These are phyloP conservation scores for Lontra canadensis DNA, from an alignment of 2,113 vertebrate species.

Conservation along the genomic window DNA sequence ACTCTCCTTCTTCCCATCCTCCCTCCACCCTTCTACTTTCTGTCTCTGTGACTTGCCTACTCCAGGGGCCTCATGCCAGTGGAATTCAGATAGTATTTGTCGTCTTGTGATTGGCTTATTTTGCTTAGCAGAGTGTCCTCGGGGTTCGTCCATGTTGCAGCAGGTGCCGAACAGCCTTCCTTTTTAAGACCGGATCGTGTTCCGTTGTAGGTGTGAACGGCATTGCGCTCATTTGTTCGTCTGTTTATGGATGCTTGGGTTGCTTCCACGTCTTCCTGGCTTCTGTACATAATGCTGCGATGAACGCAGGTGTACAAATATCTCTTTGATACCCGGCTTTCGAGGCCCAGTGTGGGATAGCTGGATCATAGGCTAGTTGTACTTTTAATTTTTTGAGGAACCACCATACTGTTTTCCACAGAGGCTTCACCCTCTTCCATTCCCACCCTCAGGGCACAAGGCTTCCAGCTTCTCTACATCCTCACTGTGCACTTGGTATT, in stretches of 20 bases:
- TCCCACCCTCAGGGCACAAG: background rate
- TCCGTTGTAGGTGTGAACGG: accelerated
- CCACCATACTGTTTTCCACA: background rate
- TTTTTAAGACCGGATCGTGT: background rate
- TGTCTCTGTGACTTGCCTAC: background rate
- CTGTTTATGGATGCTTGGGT: accelerated
- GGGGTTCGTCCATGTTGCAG: background rate
- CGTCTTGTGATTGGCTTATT: background rate
- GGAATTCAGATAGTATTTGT: background rate
- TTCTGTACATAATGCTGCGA: background rate
- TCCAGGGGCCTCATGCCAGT: background rate
- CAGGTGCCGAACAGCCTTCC: background rate
- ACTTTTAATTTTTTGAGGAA: background rate
- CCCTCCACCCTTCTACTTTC: background rate
- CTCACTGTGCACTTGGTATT: background rate
- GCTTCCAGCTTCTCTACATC: background rate
- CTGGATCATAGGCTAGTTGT: background rate
- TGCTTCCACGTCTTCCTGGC: background rate
- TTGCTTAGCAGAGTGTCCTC: background rate
- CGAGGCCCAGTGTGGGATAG: background rate
- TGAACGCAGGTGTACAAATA: background rate
- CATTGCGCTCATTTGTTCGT: background rate
- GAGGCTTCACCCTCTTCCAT: background rate
- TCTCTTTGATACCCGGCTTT: background rate
- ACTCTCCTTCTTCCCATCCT: accelerated